phyloP scores from a whole-genome alignment of 2,797 vertebrate genomes.

The Mus spretus region DNA sequence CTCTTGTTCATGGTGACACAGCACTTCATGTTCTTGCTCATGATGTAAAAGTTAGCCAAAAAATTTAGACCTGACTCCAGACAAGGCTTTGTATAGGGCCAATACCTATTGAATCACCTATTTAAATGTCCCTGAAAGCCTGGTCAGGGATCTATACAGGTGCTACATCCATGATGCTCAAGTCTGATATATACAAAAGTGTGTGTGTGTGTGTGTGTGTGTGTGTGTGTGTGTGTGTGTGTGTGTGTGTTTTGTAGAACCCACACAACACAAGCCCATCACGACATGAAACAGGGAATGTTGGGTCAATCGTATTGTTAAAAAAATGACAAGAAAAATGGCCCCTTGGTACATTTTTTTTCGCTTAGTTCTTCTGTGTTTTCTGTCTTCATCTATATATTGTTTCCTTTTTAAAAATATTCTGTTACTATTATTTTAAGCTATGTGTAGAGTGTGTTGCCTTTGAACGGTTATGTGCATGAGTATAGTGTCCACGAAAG shows the following conservation, averaged over 20 bases:
- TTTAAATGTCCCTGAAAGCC: background rate
- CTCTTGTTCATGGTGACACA: accelerated
- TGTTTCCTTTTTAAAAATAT: background rate
- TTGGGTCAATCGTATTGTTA: background rate
- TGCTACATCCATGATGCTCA: background rate
- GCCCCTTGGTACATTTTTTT: too few relatives aligned
- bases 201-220: background rate
- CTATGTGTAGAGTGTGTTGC: background rate
- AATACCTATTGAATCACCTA: background rate
- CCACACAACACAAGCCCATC: background rate
- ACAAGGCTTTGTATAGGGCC: background rate
- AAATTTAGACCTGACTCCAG: accelerated
- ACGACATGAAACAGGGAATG: background rate
- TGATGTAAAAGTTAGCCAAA: accelerated
- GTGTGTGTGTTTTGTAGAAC: too few relatives aligned
- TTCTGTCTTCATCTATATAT: background rate
- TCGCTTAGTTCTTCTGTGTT: background rate
- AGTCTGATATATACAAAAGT: background rate
- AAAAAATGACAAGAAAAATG: background rate
- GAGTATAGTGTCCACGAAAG: background rate
- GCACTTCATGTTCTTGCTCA: background rate
- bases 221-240: background rate
- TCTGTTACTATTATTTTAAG: background rate
- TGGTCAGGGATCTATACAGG: background rate
- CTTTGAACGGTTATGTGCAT: background rate